Evolutionary conservation across 1,140 invertebrate genomes (phyloP).

Genomic region (Proctacanthus coquilletti): DNA sequence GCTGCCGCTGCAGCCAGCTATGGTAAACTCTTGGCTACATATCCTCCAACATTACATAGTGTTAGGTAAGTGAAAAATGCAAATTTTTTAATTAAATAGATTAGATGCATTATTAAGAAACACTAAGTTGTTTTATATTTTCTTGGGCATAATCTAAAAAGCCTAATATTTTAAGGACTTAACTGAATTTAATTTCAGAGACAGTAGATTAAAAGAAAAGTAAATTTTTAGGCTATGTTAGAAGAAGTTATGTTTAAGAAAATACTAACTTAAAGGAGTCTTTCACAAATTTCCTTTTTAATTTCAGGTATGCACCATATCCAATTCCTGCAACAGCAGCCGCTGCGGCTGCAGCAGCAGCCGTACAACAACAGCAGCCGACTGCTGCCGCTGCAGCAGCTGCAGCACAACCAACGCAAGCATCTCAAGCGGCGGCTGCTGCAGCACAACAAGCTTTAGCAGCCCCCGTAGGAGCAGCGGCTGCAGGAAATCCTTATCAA

Average conservation of each 20-base stretch:
- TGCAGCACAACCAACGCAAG: conserved; percentile 26
- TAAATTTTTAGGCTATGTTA: too few relatives aligned
- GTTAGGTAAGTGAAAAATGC: conserved; percentile 22
- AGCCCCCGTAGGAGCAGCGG: conserved; percentile 37
- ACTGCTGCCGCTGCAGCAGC: conserved; percentile 32
- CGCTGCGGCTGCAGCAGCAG: conserved; percentile 22
- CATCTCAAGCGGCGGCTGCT: conserved; percentile 19
- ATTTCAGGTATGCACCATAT: conserved; percentile 26
- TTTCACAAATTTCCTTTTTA: conserved; percentile 2
- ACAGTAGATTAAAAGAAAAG: too few relatives aligned
- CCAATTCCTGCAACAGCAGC: conserved; percentile 23
- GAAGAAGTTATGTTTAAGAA: too few relatives aligned
- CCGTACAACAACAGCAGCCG: conserved; percentile 34
- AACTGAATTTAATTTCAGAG: too few relatives aligned
- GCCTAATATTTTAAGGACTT: too few relatives aligned
- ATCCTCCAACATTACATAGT: conserved; percentile 31
- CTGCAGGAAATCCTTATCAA: conserved; percentile 48
- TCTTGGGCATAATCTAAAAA: too few relatives aligned
- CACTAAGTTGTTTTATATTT: too few relatives aligned
- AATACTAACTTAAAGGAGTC: too few relatives aligned
- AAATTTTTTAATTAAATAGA: too few relatives aligned
- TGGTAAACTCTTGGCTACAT: conserved; percentile 51
- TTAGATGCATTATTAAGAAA: too few relatives aligned
- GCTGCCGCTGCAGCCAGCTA: conserved; percentile 39
- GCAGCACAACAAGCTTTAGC: conserved; percentile 32